A percentile compares a stretch with the other conserved stretches of the same genome.
phyloP scores from a whole-genome alignment of 2,888 invertebrate genomes.

The Acanthosepion pharaonis region DNA sequence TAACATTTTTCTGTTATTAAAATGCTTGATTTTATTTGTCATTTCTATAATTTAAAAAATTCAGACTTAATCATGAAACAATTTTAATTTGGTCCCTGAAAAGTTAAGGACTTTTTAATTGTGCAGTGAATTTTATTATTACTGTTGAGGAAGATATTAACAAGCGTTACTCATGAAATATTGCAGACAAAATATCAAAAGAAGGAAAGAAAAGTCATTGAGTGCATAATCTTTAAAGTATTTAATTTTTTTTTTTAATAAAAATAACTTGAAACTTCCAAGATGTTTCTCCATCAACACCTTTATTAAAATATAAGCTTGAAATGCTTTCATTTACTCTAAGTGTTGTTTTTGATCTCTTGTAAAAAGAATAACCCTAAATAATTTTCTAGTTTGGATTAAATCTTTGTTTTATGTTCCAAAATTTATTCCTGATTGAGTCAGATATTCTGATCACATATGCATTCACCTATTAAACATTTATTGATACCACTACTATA shows the following conservation, averaged over 20 bases:
- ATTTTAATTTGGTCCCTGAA: slow-evolving; percentile 15
- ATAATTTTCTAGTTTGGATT: too few relatives aligned
- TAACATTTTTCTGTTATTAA: not conserved
- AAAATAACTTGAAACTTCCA: not conserved
- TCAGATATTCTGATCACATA: too few relatives aligned
- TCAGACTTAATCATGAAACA: not conserved
- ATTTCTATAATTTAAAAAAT: not conserved
- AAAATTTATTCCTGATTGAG: too few relatives aligned
- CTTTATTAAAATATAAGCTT: not conserved
- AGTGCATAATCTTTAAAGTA: not conserved
- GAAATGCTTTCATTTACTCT: not conserved
- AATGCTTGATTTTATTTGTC: not conserved
- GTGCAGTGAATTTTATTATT: not conserved
- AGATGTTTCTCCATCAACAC: not conserved
- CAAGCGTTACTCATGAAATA: not conserved
- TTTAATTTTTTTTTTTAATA: not conserved
- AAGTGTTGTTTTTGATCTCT: not conserved
- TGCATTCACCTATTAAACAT: too few relatives aligned
- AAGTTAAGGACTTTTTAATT: not conserved
- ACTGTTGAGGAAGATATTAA: not conserved
- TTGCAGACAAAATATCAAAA: not conserved
- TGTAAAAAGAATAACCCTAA: too few relatives aligned
- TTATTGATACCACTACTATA: too few relatives aligned
- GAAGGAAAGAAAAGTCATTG: not conserved
- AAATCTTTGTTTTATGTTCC: too few relatives aligned